A percentile compares a stretch with the other conserved stretches of the same genome.
Evolutionary conservation across 2,797 vertebrate species (phyloP).

Genomic region (Onychomys arenicola): DNA sequence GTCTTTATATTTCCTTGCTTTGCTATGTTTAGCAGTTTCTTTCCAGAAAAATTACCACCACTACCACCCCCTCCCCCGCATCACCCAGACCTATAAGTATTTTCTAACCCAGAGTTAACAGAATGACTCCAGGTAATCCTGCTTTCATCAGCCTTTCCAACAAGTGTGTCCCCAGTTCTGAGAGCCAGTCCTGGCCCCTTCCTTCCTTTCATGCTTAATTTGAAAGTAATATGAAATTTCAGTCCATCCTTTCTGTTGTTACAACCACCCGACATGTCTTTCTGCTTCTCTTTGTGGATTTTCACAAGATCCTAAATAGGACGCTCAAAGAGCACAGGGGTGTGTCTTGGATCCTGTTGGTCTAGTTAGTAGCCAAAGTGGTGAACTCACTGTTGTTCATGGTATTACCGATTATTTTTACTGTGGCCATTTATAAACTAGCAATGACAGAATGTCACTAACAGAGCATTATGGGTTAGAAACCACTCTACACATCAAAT

Average conservation of each 20-base stretch:
- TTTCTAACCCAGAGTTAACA: background rate
- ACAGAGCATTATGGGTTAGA: background rate
- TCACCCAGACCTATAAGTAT: background rate
- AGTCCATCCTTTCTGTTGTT: background rate
- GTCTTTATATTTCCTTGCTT: conserved; percentile 15
- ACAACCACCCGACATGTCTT: background rate
- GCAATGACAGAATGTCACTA: background rate
- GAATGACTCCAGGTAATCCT: background rate
- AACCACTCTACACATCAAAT: background rate
- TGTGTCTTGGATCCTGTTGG: background rate
- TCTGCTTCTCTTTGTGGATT: conserved; percentile 11
- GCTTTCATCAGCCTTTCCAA: background rate
- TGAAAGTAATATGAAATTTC: conserved; percentile 50
- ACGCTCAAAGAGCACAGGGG: background rate
- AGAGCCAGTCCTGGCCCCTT: background rate
- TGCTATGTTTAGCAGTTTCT: conserved; percentile 3
- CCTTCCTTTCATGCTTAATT: background rate
- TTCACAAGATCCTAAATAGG: background rate
- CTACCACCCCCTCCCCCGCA: too few species aligned
- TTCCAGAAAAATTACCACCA: conserved; percentile 21
- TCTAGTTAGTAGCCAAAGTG: background rate
- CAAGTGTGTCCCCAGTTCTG: background rate
- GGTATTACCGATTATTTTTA: background rate
- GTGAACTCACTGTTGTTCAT: background rate
- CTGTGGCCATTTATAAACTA: background rate